phyloP scores from a whole-genome alignment of 2,113 vertebrate genomes.

The Rousettus leschenaultii region DNA sequence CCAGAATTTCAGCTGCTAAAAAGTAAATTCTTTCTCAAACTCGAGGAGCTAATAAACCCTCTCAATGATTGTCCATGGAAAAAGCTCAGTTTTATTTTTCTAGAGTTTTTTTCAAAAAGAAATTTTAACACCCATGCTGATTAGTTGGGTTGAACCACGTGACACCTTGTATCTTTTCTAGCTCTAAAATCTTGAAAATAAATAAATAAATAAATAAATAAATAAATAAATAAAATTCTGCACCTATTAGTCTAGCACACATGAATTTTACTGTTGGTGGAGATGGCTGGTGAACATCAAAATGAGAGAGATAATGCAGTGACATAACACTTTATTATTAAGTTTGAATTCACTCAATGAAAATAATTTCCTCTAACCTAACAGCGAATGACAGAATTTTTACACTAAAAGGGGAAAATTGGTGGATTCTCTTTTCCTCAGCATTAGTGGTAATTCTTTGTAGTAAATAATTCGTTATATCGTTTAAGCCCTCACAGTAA shows the following conservation, averaged over 20 bases:
- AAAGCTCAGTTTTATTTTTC: not conserved
- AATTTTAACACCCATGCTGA: not conserved
- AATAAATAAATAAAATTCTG: not conserved
- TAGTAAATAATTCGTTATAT: not conserved
- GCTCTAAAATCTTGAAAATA: not conserved
- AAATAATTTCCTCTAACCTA: not conserved
- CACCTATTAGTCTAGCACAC: not conserved
- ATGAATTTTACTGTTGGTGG: not conserved
- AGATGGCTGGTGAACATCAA: not conserved
- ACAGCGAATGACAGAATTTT: not conserved
- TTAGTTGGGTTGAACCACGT: not conserved
- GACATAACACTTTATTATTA: not conserved
- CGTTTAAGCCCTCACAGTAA: not conserved
- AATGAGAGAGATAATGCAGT: not conserved
- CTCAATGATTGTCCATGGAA: not conserved
- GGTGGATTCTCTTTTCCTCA: not conserved
- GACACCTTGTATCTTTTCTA: not conserved
- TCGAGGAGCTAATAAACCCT: not conserved
- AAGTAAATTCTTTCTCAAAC: not conserved
- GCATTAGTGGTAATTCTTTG: not conserved
- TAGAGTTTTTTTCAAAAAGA: not conserved
- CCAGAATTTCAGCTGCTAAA: slow-evolving; percentile 1
- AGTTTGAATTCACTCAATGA: not conserved
- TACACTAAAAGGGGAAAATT: not conserved
- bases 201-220: too few species aligned